phyloP scores from a whole-genome alignment of 2,888 invertebrate species.

The Liposcelis brunnea region DNA sequence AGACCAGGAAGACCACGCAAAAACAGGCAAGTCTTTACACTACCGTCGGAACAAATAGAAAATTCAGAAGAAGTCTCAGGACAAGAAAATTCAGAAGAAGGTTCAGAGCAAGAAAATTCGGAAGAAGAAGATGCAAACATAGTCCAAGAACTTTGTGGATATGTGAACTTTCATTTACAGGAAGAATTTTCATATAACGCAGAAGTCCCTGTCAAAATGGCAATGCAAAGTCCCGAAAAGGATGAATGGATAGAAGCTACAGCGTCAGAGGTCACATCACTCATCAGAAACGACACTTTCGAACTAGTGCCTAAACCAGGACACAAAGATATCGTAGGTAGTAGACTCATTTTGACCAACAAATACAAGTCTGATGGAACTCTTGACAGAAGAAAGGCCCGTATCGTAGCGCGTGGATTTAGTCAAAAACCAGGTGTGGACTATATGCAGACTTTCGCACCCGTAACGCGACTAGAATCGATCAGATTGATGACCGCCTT shows the following conservation, averaged over 20 bases:
- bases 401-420: conserved; percentile 20
- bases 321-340: conserved; percentile 8
- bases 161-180: too few species aligned
- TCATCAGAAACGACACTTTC: conserved; percentile 12
- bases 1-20: too few species aligned
- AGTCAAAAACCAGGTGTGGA: conserved; percentile 19
- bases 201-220: conserved; percentile 4
- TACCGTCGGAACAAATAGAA: too few species aligned
- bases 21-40: too few species aligned
- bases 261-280: conserved; percentile 1
- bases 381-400: conserved; percentile 18
- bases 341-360: conserved; percentile 19
- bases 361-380: conserved; percentile 18
- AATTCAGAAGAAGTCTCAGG: too few species aligned
- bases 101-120: too few species aligned
- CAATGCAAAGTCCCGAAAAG: neutral
- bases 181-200: too few species aligned
- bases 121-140: too few species aligned
- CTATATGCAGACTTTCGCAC: conserved; percentile 21
- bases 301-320: conserved; percentile 5
- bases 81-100: too few species aligned
- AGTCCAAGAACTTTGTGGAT: too few species aligned
- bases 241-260: conserved; percentile 11
- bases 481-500: conserved; percentile 16
- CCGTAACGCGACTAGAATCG: conserved; percentile 18